Conservation (phyloP, 2,113 vertebrate species). For the Hemiprocne comata region DNA sequence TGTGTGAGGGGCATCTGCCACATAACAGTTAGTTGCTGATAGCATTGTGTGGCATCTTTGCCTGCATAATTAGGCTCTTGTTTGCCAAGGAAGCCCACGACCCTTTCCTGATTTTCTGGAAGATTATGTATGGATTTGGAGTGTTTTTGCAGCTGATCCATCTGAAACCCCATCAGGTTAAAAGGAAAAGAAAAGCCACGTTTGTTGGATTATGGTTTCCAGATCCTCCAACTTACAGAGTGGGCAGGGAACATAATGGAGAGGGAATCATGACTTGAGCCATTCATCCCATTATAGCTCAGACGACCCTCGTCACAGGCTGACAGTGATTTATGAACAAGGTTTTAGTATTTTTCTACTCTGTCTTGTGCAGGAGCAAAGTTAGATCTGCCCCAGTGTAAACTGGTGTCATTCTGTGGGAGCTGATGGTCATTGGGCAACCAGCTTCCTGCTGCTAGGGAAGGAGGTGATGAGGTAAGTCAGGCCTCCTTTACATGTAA, state of each 20-base stretch:
- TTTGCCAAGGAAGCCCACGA: neutral
- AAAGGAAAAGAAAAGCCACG: constrained; percentile 30
- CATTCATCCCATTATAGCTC: neutral
- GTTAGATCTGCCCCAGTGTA: neutral
- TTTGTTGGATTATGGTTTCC: constrained; percentile 42
- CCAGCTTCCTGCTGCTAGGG: neutral
- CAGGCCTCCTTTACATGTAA: neutral
- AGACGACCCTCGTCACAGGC: neutral
- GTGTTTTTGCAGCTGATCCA: constrained; percentile 62
- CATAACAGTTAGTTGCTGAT: neutral
- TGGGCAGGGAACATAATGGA: neutral
- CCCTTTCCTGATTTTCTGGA: neutral
- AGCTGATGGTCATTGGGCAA: neutral
- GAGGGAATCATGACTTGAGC: neutral
- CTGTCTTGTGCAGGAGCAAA: neutral
- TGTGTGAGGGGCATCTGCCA: neutral
- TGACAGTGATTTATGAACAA: constrained; percentile 15
- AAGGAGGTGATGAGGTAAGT: neutral
- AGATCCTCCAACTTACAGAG: constrained; percentile 23
- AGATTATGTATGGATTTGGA: neutral
- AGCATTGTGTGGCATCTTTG: neutral
- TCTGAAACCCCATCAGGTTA: neutral
- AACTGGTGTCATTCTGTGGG: fast-evolving
- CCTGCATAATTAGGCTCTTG: neutral
- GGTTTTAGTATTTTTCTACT: neutral